phyloP scores from a whole-genome alignment of 2,888 invertebrate species.

The Parapristionchus giblindavisi region DNA sequence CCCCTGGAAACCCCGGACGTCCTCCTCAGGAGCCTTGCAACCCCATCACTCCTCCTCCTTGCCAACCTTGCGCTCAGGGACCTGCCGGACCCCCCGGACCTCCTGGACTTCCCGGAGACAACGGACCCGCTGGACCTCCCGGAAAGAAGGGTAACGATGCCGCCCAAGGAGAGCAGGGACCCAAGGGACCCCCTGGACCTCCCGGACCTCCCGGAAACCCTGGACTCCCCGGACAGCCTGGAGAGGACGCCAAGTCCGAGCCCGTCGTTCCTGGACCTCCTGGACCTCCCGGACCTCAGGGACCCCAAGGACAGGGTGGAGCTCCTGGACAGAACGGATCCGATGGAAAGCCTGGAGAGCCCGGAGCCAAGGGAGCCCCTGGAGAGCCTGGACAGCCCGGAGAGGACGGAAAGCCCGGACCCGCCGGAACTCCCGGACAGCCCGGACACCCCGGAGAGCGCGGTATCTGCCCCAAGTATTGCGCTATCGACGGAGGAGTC shows the following conservation, averaged over 20 bases:
- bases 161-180: slow-evolving; percentile 58
- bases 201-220: slow-evolving; percentile 54
- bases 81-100: slow-evolving; percentile 56
- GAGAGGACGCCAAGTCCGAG: slow-evolving; percentile 44
- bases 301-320: slow-evolving; percentile 58
- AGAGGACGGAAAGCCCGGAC: slow-evolving; percentile 41
- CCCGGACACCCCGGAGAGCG: slow-evolving; percentile 54
- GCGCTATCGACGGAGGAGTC: slow-evolving; percentile 50
- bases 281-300: slow-evolving; percentile 56
- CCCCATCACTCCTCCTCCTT: slow-evolving; percentile 60
- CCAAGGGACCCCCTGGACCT: slow-evolving; percentile 61
- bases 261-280: slow-evolving; percentile 48
- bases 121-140: slow-evolving; percentile 54
- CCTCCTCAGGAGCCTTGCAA: slow-evolving; percentile 57
- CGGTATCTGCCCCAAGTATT: slow-evolving; percentile 49
- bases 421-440: slow-evolving; percentile 48
- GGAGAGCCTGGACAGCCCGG: slow-evolving; percentile 39
- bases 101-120: slow-evolving; percentile 49
- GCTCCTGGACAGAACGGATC: slow-evolving; percentile 54
- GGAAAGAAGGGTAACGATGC: slow-evolving; percentile 60
- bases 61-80: slow-evolving; percentile 60
- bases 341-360: slow-evolving; percentile 53
- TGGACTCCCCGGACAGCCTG: slow-evolving; percentile 46
- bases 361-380: slow-evolving; percentile 44
- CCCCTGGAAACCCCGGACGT: slow-evolving; percentile 59